These are phyloP conservation scores for Zaprionus nigranus DNA, from an alignment of 1,140 invertebrate genomes.

Conservation along the genomic window DNA sequence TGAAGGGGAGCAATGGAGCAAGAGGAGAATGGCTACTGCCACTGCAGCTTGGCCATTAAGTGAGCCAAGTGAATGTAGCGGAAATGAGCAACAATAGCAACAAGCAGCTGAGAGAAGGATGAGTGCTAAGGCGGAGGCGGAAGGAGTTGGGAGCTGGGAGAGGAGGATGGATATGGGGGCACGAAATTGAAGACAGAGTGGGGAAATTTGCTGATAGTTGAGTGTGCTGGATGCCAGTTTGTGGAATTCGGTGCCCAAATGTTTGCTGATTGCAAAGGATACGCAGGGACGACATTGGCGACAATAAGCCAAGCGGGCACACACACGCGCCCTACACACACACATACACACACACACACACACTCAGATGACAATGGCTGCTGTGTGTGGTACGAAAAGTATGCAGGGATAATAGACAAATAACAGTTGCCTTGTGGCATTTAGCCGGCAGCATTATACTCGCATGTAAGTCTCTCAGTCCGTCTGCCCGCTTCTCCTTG, in stretches of 20 bases:
- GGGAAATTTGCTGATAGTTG: constrained; percentile 66
- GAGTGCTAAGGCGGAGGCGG: constrained; percentile 26
- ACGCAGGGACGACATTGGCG: constrained; percentile 67
- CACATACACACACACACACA: constrained; percentile 18
- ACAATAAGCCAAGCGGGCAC: constrained; percentile 69
- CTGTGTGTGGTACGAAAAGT: constrained; percentile 45
- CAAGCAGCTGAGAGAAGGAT: constrained; percentile 64
- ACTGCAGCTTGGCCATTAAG: constrained; percentile 68
- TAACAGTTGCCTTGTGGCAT: constrained; percentile 80
- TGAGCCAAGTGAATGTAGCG: constrained; percentile 78
- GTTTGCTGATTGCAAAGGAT: constrained; percentile 82
- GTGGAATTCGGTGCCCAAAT: constrained; percentile 62
- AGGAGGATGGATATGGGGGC: background rate
- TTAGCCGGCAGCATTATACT: constrained; percentile 64
- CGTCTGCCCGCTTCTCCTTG: background rate
- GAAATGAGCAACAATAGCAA: constrained; percentile 82
- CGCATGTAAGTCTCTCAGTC: constrained; percentile 13
- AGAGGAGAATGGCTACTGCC: constrained; percentile 14
- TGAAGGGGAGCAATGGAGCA: background rate
- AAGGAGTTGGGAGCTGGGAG: background rate
- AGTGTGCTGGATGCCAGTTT: constrained; percentile 54
- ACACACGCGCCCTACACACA: constrained; percentile 36
- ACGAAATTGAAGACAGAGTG: constrained; percentile 11
- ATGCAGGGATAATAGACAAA: constrained; percentile 80
- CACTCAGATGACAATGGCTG: constrained; percentile 22